These are phyloP conservation scores for Sebastes elongatus DNA, from an alignment of 2,797 vertebrate genomes.

Conservation along the genomic window DNA sequence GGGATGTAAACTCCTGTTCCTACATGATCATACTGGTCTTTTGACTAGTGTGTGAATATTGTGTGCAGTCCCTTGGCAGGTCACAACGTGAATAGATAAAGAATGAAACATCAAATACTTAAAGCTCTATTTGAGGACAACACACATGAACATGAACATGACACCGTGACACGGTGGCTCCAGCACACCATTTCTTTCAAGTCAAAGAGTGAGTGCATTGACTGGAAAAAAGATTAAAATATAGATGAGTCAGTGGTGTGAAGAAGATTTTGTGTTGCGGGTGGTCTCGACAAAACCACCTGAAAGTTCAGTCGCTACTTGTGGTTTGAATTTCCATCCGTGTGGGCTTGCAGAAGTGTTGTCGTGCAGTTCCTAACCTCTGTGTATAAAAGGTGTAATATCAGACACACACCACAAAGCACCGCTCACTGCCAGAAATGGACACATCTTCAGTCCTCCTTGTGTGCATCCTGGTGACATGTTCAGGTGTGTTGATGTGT, in stretches of 20 bases:
- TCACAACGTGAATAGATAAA: no score
- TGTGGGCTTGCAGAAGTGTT: not conserved
- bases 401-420: not conserved
- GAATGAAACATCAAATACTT: no score
- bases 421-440: constrained; percentile 24
- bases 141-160: no score
- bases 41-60: no score
- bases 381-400: constrained; percentile 23
- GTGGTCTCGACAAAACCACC: not conserved
- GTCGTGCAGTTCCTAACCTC: no score
- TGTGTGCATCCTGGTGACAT: constrained; percentile 48
- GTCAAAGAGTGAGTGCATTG: accelerated
- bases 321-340: not conserved
- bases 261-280: no score
- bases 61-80: no score
- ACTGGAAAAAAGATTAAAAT: not conserved
- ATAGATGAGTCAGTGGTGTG: not conserved
- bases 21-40: no score
- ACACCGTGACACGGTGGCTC: no score
- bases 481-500: constrained; percentile 41
- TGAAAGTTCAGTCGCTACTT: accelerated
- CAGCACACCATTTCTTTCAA: no score
- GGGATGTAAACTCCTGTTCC: no score
- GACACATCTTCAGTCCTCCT: constrained; percentile 33
- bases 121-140: no score